Base-by-base conservation (phyloP, 2,113 vertebrate genomes). In the Campylorhamphus procurvoides region DNA sequence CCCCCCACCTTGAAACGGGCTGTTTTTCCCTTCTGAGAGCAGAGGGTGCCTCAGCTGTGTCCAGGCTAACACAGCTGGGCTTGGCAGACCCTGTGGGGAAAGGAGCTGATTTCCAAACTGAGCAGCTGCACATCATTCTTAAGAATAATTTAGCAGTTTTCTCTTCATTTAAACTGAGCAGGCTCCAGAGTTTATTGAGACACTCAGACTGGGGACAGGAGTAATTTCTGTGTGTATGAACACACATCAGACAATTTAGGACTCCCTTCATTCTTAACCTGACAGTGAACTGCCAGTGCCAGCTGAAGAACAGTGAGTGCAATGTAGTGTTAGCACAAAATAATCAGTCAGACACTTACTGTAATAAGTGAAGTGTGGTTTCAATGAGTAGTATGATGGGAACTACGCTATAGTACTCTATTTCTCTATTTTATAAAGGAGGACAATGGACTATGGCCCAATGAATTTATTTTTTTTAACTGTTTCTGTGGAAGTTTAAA, bases 271-370 rank as follows among this genome's bases (percentile, higher is more conserved):
- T 69, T 83, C 10, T 46, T 62, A 90, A 76, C 79, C 53, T 6
- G 12, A 3, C 74, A 55, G 44, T 25, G 69, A 90, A 89, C 76
- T 2, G 1, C 37, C 52, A 27, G 24, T 42, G 42, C 55, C 58
- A 69, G 42, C 67, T 88, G 80, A 83, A 76, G 92, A 95, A 58
- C 16, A 72, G 39, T 6, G 19, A 93, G 58, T 37, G 52, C 28
- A 64, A 68, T 49, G 62, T 42, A 55, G 40, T 83, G 49, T 58
- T 69, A 49, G 46, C 75, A 35, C 5, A 6, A 49, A 75, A 79
- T 91, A 90, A 88, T 91, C 85, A 94, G 78, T 3, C 66, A 95
- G 68, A 35, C 68, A 63, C 69, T 96, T 78, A 55, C 37, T 71
- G n/a, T 62, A 87, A 46, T 44, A 68, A 89, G 52, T 64, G 68